These are phyloP conservation scores for Bombus confusus DNA, from an alignment of 1,140 invertebrate genomes.

Conservation along the genomic window DNA sequence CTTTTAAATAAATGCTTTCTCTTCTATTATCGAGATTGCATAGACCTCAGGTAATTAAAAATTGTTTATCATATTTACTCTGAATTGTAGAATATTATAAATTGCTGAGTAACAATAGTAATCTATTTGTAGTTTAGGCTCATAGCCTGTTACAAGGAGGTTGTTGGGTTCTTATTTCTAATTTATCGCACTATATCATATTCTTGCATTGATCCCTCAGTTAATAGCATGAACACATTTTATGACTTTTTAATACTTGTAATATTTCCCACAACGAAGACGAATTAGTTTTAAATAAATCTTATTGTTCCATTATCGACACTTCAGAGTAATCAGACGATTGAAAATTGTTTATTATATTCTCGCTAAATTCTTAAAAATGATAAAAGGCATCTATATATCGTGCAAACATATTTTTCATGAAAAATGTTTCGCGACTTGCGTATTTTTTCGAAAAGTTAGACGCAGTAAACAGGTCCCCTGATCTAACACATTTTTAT, in stretches of 20 bases:
- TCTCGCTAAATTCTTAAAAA: not conserved
- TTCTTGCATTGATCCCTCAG: no score
- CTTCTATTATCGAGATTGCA: no score
- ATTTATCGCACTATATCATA: no score
- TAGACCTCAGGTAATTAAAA: not conserved
- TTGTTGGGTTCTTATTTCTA: no score
- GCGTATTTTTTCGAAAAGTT: not conserved
- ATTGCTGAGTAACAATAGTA: no score
- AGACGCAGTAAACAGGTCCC: not conserved
- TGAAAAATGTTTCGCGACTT: not conserved
- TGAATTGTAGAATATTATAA: not conserved
- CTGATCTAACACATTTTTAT: constrained; percentile 16
- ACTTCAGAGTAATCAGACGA: not conserved
- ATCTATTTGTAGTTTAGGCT: no score
- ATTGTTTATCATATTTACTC: not conserved
- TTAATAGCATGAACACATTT: no score
- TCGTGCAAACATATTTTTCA: not conserved
- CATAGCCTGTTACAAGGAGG: no score
- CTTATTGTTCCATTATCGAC: not conserved
- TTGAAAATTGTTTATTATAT: not conserved
- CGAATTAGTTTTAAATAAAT: not conserved
- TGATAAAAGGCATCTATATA: not conserved
- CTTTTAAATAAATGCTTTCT: no score
- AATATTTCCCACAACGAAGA: not conserved
- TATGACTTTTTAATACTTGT: not conserved